Evolutionary conservation across 2,113 vertebrate species (phyloP).

Genomic region (Tor tambroides): DNA sequence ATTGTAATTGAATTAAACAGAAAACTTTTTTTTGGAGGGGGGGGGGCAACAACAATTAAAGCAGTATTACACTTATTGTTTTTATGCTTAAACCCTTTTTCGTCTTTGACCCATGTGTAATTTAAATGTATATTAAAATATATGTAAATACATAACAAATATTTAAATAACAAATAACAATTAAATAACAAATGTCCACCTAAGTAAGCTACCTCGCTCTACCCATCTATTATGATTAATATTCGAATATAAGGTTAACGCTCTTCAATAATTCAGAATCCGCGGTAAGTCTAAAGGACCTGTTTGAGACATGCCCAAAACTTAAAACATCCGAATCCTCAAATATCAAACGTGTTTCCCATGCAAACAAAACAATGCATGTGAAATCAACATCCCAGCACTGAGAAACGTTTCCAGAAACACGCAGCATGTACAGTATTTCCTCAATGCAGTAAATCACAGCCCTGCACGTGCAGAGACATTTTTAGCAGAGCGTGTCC

Average conservation of each 20-base stretch:
- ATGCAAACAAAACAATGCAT: background rate
- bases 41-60: no score
- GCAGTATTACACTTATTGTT: no score
- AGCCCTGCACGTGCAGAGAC: background rate
- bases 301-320: constrained; percentile 1
- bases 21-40: no score
- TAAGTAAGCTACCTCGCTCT: no score
- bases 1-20: no score
- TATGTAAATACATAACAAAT: no score
- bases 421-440: background rate
- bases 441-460: background rate
- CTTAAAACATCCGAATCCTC: background rate
- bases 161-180: no score
- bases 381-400: background rate
- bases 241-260: background rate
- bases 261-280: background rate
- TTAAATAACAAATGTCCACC: no score
- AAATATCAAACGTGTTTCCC: background rate
- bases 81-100: no score
- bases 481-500: constrained; percentile 34
- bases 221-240: no score
- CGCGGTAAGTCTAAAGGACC: background rate
- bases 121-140: no score
- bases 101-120: no score
- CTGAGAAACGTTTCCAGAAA: background rate